Evolutionary conservation across 1,140 invertebrate species (phyloP).

Genomic region (Bactericera cockerelli): DNA sequence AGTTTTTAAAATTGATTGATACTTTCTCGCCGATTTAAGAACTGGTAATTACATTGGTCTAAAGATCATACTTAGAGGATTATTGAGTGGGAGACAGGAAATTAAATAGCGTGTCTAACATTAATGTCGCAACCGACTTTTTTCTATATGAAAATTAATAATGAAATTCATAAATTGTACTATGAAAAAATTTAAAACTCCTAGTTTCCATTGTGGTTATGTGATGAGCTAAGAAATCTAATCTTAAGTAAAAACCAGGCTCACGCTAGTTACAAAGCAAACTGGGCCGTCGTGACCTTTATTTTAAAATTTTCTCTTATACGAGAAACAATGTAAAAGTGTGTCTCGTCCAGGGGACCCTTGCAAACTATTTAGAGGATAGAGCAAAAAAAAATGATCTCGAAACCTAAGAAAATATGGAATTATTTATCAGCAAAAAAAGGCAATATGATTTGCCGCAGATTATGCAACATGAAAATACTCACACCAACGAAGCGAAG

Average conservation of each 20-base stretch:
- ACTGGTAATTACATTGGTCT: too few relatives aligned
- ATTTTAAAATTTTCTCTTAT: neutral
- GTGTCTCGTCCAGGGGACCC: neutral
- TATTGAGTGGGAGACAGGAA: too few relatives aligned
- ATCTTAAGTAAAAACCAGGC: too few relatives aligned
- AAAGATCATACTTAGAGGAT: too few relatives aligned
- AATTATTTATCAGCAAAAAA: neutral
- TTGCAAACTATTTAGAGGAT: neutral
- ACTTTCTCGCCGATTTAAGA: too few relatives aligned
- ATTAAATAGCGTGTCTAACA: too few relatives aligned
- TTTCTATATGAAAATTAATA: too few relatives aligned
- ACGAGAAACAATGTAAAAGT: neutral
- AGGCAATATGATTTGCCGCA: too few relatives aligned
- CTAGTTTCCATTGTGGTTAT: neutral
- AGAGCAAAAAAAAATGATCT: neutral
- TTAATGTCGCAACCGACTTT: too few relatives aligned
- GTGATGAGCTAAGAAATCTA: neutral
- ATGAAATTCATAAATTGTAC: neutral
- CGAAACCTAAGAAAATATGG: neutral
- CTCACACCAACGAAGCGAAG: too few relatives aligned
- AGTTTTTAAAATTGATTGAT: neutral
- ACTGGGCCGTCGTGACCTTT: neutral
- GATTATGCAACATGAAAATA: too few relatives aligned
- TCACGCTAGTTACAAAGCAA: neutral
- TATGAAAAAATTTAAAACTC: neutral